Base-by-base conservation (phyloP, 2,797 vertebrate species). In the Hypotaenidia philippensis region DNA sequence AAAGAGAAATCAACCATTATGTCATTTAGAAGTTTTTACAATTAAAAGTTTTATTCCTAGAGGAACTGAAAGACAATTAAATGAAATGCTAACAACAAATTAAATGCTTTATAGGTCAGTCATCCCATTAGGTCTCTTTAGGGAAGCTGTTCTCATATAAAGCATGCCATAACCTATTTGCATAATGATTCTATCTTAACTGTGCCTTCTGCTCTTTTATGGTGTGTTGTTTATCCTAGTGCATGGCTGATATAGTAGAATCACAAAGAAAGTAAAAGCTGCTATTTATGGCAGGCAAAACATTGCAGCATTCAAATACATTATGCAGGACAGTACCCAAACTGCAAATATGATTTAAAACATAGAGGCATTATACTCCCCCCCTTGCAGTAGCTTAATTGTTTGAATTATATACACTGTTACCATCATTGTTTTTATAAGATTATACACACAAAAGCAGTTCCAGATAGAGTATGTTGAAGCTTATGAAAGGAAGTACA, bases 71-170 rank as follows among this genome's bases (percentile, higher is more conserved):
- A 97, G 96, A 98, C 97, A 98, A 97, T 97, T 98, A 97, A 97
- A 97, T 95, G 96, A 98, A 98, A 98, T 97, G 95, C 96, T 96
- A 97, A 97, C 96, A 98, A 97, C 97, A 98, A 97, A 98, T 98
- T 98, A 98, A 98, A 97, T 98, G 96, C 96, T 98, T 98, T 98
- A 97, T 97, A 98, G 97, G 97, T 98, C 97, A 98, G 97, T 96
- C 97, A 97, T 97, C 95, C 96, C 95, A 98, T 98, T 98, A 97
- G 97, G 96, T 96, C 97, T 97, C 96, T 97, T 97, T 97, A 97
- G 97, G 97, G 97, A 98, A 97, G 96, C 94, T 95, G 64, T 97
- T 98, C 96, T 97, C 97, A 97, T 97, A 98, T 97, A 98, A 98
- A 97, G 96, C 96, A 97, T 97, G 95, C 95, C 96, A 97, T 97